Base-by-base conservation (phyloP, 2,113 vertebrate species). In the Menura novaehollandiae region DNA sequence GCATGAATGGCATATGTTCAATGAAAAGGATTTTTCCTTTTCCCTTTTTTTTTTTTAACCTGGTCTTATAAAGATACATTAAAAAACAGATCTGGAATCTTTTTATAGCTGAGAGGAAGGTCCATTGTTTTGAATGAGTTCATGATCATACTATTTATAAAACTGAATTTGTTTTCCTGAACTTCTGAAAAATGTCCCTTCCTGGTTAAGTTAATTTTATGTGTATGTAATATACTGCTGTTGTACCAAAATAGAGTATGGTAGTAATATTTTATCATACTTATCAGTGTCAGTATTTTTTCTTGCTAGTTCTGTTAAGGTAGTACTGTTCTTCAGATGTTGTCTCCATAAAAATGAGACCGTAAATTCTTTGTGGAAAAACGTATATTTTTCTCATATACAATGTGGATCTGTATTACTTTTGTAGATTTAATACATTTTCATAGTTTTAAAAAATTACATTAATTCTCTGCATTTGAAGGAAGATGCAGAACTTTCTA, bases 141-240 rank as follows among this genome's bases (percentile, higher is more conserved):
- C 13, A 47, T 83, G 75, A 95, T 97, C 46, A 58, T 85, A 43
- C 97, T 98, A 97, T 97, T 97, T 97, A 98, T 98, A 98, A 96
- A 96, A 96, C 90, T 89, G 58, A 88, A 94, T 95, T 96, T 96
- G 94, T 97, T 98, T 98, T 97, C 97, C 97, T 98, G 95, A 95
- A 97, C 97, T 97, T 91, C 82, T 95, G 83, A 94, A 98, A 98
- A 98, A 98, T 96, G 97, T 98, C 97, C 97, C 98, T 99, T 99
- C 98, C 98, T 98, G 98, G 98, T 98, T 97, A 94, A 97, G 94
- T 98, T 88, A 98, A 97, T 94, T 97, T 96, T 94, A 76, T 75
- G 82, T 94, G 60, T 84, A 64, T 91, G 63, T 87, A 97, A 96
- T 95, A 96, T 95, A 96, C 84, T 79, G 46, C 58, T 73, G 58